phyloP scores from a whole-genome alignment of 1,140 invertebrate genomes.

The Galendromus occidentalis region DNA sequence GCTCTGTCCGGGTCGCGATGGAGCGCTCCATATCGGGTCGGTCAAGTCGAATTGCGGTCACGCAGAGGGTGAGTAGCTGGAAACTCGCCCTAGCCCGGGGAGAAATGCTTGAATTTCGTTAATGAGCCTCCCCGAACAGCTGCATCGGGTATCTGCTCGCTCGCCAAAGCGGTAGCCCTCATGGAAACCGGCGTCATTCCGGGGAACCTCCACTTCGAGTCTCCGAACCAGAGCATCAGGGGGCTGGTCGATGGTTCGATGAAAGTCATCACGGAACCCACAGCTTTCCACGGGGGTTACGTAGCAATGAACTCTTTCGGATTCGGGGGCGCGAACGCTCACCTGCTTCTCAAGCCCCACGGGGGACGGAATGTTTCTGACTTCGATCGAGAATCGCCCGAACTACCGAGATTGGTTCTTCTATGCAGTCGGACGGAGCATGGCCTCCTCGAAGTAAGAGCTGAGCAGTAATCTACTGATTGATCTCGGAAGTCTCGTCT shows the following conservation, averaged over 20 bases:
- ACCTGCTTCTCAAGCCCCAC: constrained; percentile 26
- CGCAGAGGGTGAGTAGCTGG: constrained; percentile 55
- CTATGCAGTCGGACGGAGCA: constrained; percentile 32
- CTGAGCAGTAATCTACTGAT: too few species aligned
- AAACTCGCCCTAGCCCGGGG: background rate
- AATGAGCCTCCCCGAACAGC: constrained; percentile 7
- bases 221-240: constrained; percentile 34
- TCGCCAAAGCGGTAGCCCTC: constrained; percentile 31
- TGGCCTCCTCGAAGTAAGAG: constrained; percentile 24
- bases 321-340: constrained; percentile 36
- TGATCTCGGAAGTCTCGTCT: too few species aligned
- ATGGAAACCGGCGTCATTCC: constrained; percentile 33
- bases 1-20: constrained; percentile 41
- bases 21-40: constrained; percentile 60
- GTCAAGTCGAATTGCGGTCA: constrained; percentile 87
- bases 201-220: constrained; percentile 35
- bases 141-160: constrained; percentile 25
- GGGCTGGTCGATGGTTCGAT: constrained; percentile 27
- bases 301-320: constrained; percentile 34
- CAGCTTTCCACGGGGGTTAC: constrained; percentile 13
- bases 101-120: constrained; percentile 7
- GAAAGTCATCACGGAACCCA: constrained; percentile 14
- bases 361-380: constrained; percentile 1
- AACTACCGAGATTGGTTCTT: constrained; percentile 25
- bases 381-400: background rate